phyloP scores from a whole-genome alignment of 2,888 invertebrate genomes.

The Dicyrtomina minuta region DNA sequence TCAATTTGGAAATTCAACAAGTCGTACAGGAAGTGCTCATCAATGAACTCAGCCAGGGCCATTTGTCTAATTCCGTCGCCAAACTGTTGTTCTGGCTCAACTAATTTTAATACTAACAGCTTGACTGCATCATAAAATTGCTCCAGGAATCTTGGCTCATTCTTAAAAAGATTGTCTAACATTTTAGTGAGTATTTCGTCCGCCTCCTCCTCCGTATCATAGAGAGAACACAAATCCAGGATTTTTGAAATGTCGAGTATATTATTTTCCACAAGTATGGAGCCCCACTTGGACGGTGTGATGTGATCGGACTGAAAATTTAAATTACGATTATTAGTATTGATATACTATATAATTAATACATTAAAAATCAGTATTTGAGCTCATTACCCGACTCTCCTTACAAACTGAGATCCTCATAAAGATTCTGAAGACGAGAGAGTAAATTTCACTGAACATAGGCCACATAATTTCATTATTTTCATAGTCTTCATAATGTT shows the following conservation, averaged over 20 bases:
- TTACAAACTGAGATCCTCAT: constrained; percentile 76
- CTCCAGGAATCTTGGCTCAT: constrained; percentile 56
- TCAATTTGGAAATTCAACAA: constrained; percentile 70
- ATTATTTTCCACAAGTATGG: constrained; percentile 74
- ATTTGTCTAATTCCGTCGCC: constrained; percentile 32
- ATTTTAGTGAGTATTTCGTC: constrained; percentile 64
- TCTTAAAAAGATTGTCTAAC: constrained; percentile 66
- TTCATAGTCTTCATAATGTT: constrained; percentile 57
- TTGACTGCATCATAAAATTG: constrained; percentile 46
- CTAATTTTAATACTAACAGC: constrained; percentile 10
- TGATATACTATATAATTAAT: no score
- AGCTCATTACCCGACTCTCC: constrained; percentile 67
- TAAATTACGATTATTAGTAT: constrained; percentile 16
- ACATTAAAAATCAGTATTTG: constrained; percentile 5
- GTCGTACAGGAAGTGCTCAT: constrained; percentile 61
- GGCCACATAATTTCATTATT: constrained; percentile 59
- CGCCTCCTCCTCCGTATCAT: constrained; percentile 70
- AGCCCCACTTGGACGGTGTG: constrained; percentile 66
- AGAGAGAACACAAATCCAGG: constrained; percentile 74
- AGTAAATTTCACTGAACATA: constrained; percentile 63
- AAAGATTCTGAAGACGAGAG: constrained; percentile 68
- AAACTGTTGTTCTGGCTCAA: constrained; percentile 16
- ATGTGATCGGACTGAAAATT: constrained; percentile 62
- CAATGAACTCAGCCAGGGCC: constrained; percentile 29
- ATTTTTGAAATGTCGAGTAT: constrained; percentile 80